Conservation (phyloP, 2,888 invertebrate genomes). For the Beris morrisii region DNA sequence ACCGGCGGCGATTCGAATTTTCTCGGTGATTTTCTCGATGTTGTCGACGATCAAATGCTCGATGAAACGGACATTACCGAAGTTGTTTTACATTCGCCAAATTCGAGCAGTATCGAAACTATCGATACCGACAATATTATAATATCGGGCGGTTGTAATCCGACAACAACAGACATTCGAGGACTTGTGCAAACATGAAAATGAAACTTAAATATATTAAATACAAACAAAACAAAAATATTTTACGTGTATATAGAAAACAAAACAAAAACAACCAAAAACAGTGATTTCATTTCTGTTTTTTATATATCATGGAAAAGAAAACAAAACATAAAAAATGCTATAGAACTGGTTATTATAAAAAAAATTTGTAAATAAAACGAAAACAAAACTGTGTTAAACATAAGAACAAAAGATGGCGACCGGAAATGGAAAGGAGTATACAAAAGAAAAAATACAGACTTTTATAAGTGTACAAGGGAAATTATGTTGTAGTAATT, state of each 20-base stretch:
- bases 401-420: conserved; percentile 26
- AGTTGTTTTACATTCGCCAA: conserved; percentile 49
- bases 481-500: conserved; percentile 38
- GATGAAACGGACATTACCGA: conserved; percentile 49
- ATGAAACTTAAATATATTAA: conserved; percentile 10
- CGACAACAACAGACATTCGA: conserved; percentile 48
- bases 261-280: neutral
- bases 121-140: conserved; percentile 47
- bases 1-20: conserved; percentile 56
- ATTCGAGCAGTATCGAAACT: conserved; percentile 51
- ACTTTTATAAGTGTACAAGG: conserved; percentile 36
- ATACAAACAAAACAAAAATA: conserved; percentile 1
- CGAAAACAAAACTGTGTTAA: conserved; percentile 25
- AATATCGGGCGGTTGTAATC: conserved; percentile 42
- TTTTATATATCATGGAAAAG: conserved; percentile 3
- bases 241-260: conserved; percentile 15
- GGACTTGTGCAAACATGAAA: conserved; percentile 54
- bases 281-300: conserved; percentile 16
- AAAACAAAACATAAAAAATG: neutral
- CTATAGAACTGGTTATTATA: conserved; percentile 13
- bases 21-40: conserved; percentile 53
- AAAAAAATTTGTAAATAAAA: conserved; percentile 10
- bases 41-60: conserved; percentile 53
- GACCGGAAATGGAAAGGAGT: conserved; percentile 8
- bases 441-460: conserved; percentile 16